Base-by-base conservation (phyloP, 2,888 invertebrate genomes). In the Coenonympha glycerion region DNA sequence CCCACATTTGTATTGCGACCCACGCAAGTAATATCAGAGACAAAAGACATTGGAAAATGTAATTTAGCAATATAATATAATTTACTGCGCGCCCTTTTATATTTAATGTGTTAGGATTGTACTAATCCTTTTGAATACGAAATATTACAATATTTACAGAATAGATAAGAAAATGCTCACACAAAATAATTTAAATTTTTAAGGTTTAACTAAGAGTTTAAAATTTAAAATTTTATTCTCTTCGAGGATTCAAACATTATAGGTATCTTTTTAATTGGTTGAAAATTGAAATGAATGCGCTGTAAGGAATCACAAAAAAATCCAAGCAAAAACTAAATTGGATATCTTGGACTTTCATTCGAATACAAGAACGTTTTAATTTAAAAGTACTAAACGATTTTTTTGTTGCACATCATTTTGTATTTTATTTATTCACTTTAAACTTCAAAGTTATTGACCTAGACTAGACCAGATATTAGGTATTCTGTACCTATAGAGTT, bases 1-100 rank as follows among this genome's bases (percentile, higher is more conserved):
- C 58, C 57, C 61, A 60, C 71, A 72, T 75, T 73, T 71, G 71
- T 75, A 69, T 63, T 63, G 49, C 58, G 33, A 48, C 61, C 62
- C 58, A 62, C 63, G 57, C 58, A 50, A 36, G 61, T 59, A 58
- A 47, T 49, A 42, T 53, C 46, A 22, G 6, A 42, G 28, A 49
- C 47, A 48, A 54, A 58, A 53, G 49, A 6, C 34, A 45, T 9
- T 34, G 34, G 24, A 34, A n/a, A 34, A 34, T 16, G 33, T 45
- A 33, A 45, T 45, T n/a, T 44, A 44, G 15, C 13, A 28, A 28
- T 28, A 11, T n/a, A 31, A 11, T n/a, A 31, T 6, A 28, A 28
- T 19, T 30, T 28, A 42, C 19, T 15, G 19, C n/a, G 13, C 4
- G 9, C 21, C 15, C 13, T 11, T 28, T 28, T 18, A 16, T 41